A percentile compares a stretch with the other conserved stretches of the same genome.
These are phyloP conservation scores for Brassicogethes aeneus DNA, from an alignment of 2,888 invertebrate genomes.

Conservation along the genomic window DNA sequence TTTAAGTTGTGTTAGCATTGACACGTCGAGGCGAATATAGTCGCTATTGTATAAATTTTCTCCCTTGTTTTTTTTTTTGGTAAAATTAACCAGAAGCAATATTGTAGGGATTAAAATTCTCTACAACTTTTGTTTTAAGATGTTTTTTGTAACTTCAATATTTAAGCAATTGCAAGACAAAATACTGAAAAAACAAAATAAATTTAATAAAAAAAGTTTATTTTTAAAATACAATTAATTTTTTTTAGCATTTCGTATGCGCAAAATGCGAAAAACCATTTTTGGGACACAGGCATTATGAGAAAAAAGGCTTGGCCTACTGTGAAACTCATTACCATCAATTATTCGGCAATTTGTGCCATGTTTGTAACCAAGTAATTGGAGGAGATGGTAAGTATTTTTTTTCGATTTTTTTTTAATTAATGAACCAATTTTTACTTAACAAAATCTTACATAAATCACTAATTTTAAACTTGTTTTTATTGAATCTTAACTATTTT, in stretches of 20 bases:
- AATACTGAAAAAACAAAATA: background rate
- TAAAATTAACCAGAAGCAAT: too few relatives aligned
- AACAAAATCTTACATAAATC: too few relatives aligned
- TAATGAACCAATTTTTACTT: background rate
- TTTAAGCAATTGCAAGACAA: too few relatives aligned
- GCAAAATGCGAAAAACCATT: slow-evolving; percentile 99
- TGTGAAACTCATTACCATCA: slow-evolving; percentile 99
- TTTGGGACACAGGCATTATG: slow-evolving; percentile 97
- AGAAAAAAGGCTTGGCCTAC: slow-evolving; percentile 96
- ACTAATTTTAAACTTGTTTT: too few relatives aligned
- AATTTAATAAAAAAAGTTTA: background rate
- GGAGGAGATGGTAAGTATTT: slow-evolving; percentile 80
- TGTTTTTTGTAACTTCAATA: too few relatives aligned
- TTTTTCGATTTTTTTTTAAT: background rate
- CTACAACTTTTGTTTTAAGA: too few relatives aligned
- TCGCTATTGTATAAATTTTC: too few relatives aligned
- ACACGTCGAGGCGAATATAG: too few relatives aligned
- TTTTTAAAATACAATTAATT: slow-evolving; percentile 4
- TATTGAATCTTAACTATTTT: too few relatives aligned
- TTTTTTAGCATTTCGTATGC: slow-evolving; percentile 91
- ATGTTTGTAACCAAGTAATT: slow-evolving; percentile 97
- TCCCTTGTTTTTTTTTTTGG: too few relatives aligned
- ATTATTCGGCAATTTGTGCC: slow-evolving; percentile 97
- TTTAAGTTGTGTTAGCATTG: too few relatives aligned
- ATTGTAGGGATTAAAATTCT: too few relatives aligned